Percentiles rank a stretch among this genome's conserved stretches.
These are phyloP conservation scores for Bombus affinis DNA, from an alignment of 1,140 invertebrate genomes.

Conservation along the genomic window DNA sequence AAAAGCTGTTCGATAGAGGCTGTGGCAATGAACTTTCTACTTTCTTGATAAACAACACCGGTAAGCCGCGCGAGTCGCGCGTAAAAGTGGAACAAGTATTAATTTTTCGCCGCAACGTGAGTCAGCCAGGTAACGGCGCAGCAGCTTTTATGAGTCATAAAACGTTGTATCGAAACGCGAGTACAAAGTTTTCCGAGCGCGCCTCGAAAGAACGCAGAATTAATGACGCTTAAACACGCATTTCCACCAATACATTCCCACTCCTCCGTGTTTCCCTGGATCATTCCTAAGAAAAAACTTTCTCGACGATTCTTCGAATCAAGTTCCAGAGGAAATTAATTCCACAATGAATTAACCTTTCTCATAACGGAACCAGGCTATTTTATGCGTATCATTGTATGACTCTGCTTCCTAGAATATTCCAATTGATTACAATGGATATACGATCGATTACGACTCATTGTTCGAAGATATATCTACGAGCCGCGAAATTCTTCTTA, in stretches of 20 bases:
- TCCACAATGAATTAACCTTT: not conserved
- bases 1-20: not conserved
- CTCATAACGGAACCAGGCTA: not conserved
- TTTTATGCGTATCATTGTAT: no score
- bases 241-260: not conserved
- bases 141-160: conserved; percentile 25
- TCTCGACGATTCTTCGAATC: not conserved
- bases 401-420: not conserved
- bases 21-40: conserved; percentile 7
- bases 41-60: not conserved
- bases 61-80: not conserved
- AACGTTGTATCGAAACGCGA: conserved; percentile 1
- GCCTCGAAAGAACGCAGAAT: not conserved
- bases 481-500: no score
- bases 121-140: conserved; percentile 15
- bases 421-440: not conserved
- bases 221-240: conserved; percentile 7
- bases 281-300: not conserved
- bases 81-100: not conserved
- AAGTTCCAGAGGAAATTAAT: not conserved
- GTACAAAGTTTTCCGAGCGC: not conserved
- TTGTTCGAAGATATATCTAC: no score
- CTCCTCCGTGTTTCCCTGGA: not conserved
- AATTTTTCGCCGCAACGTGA: conserved; percentile 21
- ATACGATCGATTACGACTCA: not conserved